phyloP scores from a whole-genome alignment of 2,113 vertebrate genomes.

The Onychorhynchus coronatus region DNA sequence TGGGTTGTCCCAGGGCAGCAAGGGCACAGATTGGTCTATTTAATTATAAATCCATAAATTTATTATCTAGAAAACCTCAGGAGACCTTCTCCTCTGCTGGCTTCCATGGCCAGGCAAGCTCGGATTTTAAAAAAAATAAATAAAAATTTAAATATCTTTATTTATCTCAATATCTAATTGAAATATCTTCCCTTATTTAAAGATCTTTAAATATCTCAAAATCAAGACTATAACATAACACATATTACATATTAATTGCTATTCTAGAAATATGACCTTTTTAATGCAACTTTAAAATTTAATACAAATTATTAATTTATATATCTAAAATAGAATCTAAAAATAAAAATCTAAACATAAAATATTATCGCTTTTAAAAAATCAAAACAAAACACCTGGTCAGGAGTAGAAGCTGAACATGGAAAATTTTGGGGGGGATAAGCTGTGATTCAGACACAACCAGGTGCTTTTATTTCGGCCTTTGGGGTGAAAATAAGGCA shows the following conservation, averaged over 20 bases:
- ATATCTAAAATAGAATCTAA: too few relatives aligned
- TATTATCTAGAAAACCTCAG: neutral
- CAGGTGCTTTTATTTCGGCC: fast-evolving
- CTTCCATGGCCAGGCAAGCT: neutral
- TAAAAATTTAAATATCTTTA: neutral
- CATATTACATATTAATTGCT: too few relatives aligned
- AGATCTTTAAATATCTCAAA: neutral
- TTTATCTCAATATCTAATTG: neutral
- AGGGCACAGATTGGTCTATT: neutral
- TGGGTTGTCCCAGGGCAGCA: neutral
- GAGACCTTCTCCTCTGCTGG: neutral
- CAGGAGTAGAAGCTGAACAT: neutral
- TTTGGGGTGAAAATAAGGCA: neutral
- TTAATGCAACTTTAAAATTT: too few relatives aligned
- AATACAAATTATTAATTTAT: too few relatives aligned
- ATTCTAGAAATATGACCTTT: too few relatives aligned
- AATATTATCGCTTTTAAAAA: too few relatives aligned
- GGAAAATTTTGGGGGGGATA: fast-evolving
- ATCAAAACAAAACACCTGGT: neutral
- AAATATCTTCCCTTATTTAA: neutral
- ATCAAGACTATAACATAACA: neutral
- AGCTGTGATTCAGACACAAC: neutral
- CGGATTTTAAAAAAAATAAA: neutral
- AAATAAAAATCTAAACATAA: neutral
- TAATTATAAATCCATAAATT: neutral